Conservation (phyloP, 2,797 vertebrate genomes). For the Graptemys geographica region DNA sequence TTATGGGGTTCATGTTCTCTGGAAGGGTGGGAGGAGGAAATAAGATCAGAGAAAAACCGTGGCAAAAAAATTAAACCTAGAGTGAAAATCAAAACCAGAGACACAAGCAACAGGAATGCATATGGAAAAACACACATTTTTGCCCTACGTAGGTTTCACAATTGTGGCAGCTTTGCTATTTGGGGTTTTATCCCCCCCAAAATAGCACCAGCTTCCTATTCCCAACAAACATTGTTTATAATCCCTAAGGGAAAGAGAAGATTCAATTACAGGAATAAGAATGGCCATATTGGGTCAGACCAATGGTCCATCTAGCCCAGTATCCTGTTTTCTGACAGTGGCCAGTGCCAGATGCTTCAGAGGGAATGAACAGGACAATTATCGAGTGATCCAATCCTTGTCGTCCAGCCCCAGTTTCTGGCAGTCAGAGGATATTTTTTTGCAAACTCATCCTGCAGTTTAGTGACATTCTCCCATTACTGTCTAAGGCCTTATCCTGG, state of each 20-base stretch:
- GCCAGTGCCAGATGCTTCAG: not conserved
- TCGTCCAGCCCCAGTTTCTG: not conserved
- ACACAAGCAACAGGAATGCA: not conserved
- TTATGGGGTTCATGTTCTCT: fast-evolving
- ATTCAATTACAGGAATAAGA: not conserved
- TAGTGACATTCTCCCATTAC: not conserved
- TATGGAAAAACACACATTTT: not conserved
- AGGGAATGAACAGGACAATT: not conserved
- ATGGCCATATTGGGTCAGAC: not conserved
- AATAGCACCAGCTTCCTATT: not conserved
- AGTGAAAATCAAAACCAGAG: not conserved
- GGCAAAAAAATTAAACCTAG: not conserved
- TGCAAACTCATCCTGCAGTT: not conserved
- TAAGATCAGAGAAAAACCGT: fast-evolving
- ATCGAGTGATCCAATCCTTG: not conserved
- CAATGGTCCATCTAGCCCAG: not conserved
- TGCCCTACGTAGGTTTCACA: not conserved
- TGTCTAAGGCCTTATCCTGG: not conserved
- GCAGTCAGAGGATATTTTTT: not conserved
- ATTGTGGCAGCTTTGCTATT: not conserved
- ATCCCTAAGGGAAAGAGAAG: not conserved
- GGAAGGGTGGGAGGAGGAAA: not conserved
- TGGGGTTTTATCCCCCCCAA: not conserved
- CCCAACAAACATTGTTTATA: not conserved
- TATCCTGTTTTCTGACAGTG: not conserved